Evolutionary conservation across 2,797 vertebrate genomes (phyloP).

Genomic region (Botia almorhae): DNA sequence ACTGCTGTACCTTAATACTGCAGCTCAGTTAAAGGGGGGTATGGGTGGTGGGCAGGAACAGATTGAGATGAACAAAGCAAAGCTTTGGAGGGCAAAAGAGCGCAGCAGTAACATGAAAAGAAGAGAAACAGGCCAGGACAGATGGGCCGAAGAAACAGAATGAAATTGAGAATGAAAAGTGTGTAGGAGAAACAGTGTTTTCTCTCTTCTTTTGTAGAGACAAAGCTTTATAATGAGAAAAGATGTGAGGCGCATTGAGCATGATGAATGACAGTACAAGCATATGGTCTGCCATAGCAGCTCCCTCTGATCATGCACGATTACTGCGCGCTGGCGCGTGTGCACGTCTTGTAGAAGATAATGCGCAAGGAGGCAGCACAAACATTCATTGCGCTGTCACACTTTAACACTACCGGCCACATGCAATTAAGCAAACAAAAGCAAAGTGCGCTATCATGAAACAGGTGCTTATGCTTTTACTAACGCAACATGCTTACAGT

Average conservation of each 20-base stretch:
- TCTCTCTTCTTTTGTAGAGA: slow-evolving; percentile 37
- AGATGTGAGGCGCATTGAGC: slow-evolving; percentile 44
- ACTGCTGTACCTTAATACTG: slow-evolving; percentile 37
- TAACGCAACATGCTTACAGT: slow-evolving; percentile 28
- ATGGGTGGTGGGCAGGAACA: slow-evolving; percentile 37
- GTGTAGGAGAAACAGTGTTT: slow-evolving; percentile 34
- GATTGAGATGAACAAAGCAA: slow-evolving; percentile 43
- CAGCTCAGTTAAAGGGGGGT: slow-evolving; percentile 45
- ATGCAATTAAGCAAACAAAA: slow-evolving; percentile 51
- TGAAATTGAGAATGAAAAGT: slow-evolving; percentile 33
- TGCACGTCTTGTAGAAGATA: neutral
- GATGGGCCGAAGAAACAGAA: slow-evolving; percentile 9
- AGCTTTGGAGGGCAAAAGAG: slow-evolving; percentile 33
- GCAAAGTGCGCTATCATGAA: slow-evolving; percentile 27
- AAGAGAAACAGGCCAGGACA: slow-evolving; percentile 16
- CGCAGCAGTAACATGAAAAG: slow-evolving; percentile 13
- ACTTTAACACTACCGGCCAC: slow-evolving; percentile 23
- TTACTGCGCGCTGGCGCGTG: slow-evolving; percentile 39
- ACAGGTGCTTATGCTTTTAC: slow-evolving; percentile 31
- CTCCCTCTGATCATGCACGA: slow-evolving; percentile 49
- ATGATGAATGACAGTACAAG: slow-evolving; percentile 46
- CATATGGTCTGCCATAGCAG: slow-evolving; percentile 33
- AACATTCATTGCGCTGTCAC: slow-evolving; percentile 41
- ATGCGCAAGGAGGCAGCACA: slow-evolving; percentile 33
- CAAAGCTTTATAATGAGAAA: slow-evolving; percentile 47